phyloP scores from a whole-genome alignment of 2,797 vertebrate genomes.

The Lepus townsendii region DNA sequence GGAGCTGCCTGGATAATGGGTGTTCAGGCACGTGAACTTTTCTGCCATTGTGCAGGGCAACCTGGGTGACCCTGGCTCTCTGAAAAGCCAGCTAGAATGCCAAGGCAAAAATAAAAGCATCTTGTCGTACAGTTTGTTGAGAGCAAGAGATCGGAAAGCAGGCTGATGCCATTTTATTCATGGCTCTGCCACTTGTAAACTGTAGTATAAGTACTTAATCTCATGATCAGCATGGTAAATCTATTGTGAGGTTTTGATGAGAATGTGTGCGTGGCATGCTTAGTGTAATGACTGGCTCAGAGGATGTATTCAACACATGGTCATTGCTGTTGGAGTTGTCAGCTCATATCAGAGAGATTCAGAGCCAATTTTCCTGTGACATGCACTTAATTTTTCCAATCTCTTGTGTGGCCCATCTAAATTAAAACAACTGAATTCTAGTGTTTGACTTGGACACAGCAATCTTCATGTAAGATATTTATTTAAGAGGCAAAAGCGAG shows the following conservation, averaged over 20 bases:
- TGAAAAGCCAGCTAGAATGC: conserved; percentile 31
- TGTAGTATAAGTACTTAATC: conserved; percentile 17
- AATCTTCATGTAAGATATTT: not conserved
- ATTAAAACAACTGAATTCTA: conserved; percentile 12
- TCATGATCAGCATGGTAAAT: not conserved
- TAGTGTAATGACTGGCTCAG: not conserved
- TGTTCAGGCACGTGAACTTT: conserved; percentile 4
- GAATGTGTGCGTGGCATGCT: not conserved
- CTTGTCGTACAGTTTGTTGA: not conserved
- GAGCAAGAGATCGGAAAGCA: not conserved
- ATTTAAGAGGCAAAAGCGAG: no score
- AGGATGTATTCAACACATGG: not conserved
- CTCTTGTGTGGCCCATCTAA: not conserved
- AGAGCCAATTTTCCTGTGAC: not conserved
- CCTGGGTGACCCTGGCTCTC: not conserved
- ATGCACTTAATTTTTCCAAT: not conserved
- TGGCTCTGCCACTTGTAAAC: not conserved
- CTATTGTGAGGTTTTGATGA: not conserved
- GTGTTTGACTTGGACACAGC: not conserved
- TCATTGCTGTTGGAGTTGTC: not conserved
- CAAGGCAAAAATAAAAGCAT: conserved; percentile 41
- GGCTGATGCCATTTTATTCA: not conserved
- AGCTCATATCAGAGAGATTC: not conserved
- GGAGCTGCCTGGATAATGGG: not conserved
- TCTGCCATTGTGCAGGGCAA: not conserved